Conservation (phyloP, 2,888 invertebrate species). For the Ennomos quercinarius region DNA sequence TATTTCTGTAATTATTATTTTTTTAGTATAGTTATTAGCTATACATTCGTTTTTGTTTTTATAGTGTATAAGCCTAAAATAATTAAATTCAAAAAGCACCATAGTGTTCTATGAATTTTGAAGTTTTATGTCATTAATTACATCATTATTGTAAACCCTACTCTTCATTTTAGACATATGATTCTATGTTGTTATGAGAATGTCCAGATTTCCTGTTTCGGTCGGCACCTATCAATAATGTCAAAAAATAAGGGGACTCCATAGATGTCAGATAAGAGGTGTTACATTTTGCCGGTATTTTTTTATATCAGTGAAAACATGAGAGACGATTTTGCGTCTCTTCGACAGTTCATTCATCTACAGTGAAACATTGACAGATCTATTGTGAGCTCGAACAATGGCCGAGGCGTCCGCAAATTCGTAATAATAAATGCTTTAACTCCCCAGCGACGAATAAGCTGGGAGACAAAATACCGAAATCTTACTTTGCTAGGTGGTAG, state of each 20-base stretch:
- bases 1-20: no score
- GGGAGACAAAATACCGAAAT: conserved; percentile 35
- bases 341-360: conserved; percentile 74
- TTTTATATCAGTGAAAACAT: conserved; percentile 41
- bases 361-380: conserved; percentile 79
- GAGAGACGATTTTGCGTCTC: conserved; percentile 53
- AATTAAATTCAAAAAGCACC: no score
- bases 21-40: no score
- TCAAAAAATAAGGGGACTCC: conserved; percentile 10
- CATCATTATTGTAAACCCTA: no score
- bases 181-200: conserved; percentile 16
- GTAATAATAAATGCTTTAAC: conserved; percentile 52
- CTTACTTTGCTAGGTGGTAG: no score
- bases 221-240: conserved; percentile 23
- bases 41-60: no score
- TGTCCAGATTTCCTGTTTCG: conserved; percentile 12
- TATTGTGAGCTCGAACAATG: conserved; percentile 76
- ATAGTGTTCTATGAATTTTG: no score
- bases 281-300: conserved; percentile 28
- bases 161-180: background rate
- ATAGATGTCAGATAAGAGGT: conserved; percentile 28
- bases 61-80: no score
- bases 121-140: no score
- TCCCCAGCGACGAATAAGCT: conserved; percentile 19
- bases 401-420: conserved; percentile 44